Evolutionary conservation across 2,797 vertebrate genomes (phyloP), one percentile per base, ranked within the genome.

Genomic region (Ptychadena robeensis): DNA sequence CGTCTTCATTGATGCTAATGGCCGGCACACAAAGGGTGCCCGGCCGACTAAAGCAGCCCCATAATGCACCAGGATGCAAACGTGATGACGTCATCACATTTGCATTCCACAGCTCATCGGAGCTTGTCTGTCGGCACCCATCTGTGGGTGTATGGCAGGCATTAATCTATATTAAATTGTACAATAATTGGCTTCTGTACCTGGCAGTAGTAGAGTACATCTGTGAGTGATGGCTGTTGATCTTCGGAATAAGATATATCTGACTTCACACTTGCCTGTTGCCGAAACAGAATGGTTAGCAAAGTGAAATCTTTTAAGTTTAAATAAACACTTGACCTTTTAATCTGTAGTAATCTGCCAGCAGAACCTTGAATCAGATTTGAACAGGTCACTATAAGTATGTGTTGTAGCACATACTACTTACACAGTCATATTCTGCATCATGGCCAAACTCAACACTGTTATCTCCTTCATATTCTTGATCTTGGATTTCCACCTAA

Each of bases 131-230:
- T n/a, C n/a, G n/a, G n/a, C n/a, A n/a, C n/a, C n/a, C n/a, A n/a
- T n/a, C n/a, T n/a, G n/a, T n/a, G n/a, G n/a, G n/a, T n/a, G n/a
- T n/a, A n/a, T n/a, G n/a, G n/a, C n/a, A n/a, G n/a, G n/a, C n/a
- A n/a, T n/a, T n/a, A n/a, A n/a, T n/a, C n/a, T n/a, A n/a, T n/a
- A n/a, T 7, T 53, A 0, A 53, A 53, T 22, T 0, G 0, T 48
- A 4, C 15, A 48, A 3, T n/a, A 1, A 22, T 22, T 44, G 7
- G 18, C 3, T 80, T 73, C 77, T 64, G n/a, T 92, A 94, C 93
- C 93, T 93, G 91, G 86, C 90, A 94, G 31, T 89, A 88, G 85
- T 34, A 80, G 73, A 93, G 69, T 82, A 94, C 25, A 31, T 92
- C 86, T 80, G 9, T 14, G 38, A 91, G 63, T 35, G 73, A 79